These are phyloP conservation scores for Habroteleia sp. DNA, from an alignment of 2,888 invertebrate genomes.

Conservation along the genomic window DNA sequence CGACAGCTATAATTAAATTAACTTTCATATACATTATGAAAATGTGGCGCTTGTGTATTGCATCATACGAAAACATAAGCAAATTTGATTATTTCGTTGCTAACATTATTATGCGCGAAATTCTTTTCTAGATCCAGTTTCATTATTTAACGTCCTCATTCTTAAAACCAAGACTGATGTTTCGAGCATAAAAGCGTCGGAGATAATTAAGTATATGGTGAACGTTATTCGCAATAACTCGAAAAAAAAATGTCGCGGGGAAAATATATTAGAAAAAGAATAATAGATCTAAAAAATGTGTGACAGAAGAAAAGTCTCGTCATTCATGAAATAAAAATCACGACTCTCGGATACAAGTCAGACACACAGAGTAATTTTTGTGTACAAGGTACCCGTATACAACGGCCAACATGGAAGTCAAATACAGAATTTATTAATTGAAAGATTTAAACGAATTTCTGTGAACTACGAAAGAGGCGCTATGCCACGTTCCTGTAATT, in stretches of 20 bases:
- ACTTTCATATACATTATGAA: too few relatives aligned
- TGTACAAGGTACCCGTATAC: slow-evolving; percentile 6
- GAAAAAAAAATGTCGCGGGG: not conserved
- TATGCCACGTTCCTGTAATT: slow-evolving; percentile 33
- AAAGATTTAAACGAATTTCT: slow-evolving; percentile 37
- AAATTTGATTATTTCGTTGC: too few relatives aligned
- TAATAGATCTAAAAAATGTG: too few relatives aligned
- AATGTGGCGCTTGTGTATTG: too few relatives aligned
- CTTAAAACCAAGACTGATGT: slow-evolving; percentile 18
- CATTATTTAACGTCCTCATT: slow-evolving; percentile 17
- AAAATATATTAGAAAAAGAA: too few relatives aligned
- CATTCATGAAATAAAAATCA: too few relatives aligned
- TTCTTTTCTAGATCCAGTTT: slow-evolving; percentile 13
- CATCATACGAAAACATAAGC: too few relatives aligned
- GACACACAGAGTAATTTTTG: not conserved
- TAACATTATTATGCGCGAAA: slow-evolving; percentile 17
- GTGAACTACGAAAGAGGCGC: too few relatives aligned
- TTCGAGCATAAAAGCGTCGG: slow-evolving; percentile 10
- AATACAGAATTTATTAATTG: slow-evolving; percentile 69
- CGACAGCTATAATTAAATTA: too few relatives aligned
- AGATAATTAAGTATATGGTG: slow-evolving; percentile 33
- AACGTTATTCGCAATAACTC: slow-evolving; percentile 16
- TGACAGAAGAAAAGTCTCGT: too few relatives aligned
- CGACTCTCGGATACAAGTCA: not conserved
- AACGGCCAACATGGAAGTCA: slow-evolving; percentile 69